Conservation (phyloP, 2,888 invertebrate genomes). For the Drosophila setosimentum region DNA sequence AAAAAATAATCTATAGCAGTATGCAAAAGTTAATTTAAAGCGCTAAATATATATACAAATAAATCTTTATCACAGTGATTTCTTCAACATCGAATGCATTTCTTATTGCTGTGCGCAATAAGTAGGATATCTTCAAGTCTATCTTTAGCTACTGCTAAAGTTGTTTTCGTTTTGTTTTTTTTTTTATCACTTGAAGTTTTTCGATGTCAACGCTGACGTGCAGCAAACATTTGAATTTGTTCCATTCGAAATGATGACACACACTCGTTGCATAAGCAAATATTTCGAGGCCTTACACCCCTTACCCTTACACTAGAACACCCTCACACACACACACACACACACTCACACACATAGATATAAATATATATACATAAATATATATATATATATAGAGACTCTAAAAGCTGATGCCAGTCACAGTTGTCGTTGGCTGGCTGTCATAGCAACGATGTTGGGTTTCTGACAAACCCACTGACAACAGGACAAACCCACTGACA, state of each 20-base stretch:
- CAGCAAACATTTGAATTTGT: constrained; percentile 71
- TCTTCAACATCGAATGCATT: too few species aligned
- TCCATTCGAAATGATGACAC: constrained; percentile 74
- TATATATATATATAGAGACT: not conserved
- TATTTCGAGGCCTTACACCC: constrained; percentile 63
- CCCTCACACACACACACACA: not conserved
- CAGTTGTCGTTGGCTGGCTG: constrained; percentile 65
- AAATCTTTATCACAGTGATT: not conserved
- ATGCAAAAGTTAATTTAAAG: not conserved
- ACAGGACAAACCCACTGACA: constrained; percentile 39
- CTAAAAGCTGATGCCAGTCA: constrained; percentile 42
- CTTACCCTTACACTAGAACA: not conserved
- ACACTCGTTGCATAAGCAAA: constrained; percentile 80
- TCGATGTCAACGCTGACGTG: constrained; percentile 47
- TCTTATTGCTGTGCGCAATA: not conserved
- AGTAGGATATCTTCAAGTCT: constrained; percentile 1
- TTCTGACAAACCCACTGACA: constrained; percentile 56
- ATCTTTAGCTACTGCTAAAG: not conserved
- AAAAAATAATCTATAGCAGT: not conserved
- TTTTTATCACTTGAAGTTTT: constrained; percentile 8
- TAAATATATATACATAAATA: not conserved
- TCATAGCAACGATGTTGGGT: constrained; percentile 65
- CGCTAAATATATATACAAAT: not conserved
- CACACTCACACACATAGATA: not conserved
- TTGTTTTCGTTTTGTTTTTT: not conserved